These are phyloP conservation scores for Menura novaehollandiae DNA, from an alignment of 2,113 vertebrate genomes.

Conservation along the genomic window DNA sequence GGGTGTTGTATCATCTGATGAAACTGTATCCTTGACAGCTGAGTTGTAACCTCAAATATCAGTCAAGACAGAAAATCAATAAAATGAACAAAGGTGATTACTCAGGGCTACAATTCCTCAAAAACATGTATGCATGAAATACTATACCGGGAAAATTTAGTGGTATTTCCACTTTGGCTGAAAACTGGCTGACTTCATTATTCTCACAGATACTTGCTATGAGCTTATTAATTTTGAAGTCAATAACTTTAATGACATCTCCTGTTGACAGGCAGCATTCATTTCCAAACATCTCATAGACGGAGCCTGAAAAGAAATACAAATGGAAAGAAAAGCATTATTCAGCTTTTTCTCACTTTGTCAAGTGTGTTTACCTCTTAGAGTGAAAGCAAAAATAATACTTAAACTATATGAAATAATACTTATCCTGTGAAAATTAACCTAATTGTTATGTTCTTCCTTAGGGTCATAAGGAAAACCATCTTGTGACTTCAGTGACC, in stretches of 20 bases:
- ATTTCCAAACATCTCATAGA: conserved; percentile 81
- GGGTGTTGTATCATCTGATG: not conserved
- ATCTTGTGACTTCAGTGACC: not conserved
- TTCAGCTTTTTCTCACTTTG: not conserved
- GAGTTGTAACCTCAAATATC: not conserved
- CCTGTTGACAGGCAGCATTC: conserved; percentile 82
- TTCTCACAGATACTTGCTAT: conserved; percentile 67
- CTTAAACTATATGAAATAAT: not conserved
- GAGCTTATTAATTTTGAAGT: conserved; percentile 80
- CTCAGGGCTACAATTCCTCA: not conserved
- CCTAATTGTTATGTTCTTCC: not conserved
- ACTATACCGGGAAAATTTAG: conserved; percentile 80
- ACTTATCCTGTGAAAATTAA: not conserved
- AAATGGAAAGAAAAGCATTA: not conserved
- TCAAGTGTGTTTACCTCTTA: not conserved
- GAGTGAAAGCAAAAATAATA: not conserved
- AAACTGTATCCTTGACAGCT: not conserved
- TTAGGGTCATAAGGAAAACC: not conserved
- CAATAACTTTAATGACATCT: conserved; percentile 83
- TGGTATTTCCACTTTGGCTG: conserved; percentile 72
- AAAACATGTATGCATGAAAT: not conserved
- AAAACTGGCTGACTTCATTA: conserved; percentile 23
- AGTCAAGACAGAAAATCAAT: not conserved
- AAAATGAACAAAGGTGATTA: not conserved
- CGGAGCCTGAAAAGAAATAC: conserved; percentile 67